phyloP scores from a whole-genome alignment of 2,888 invertebrate genomes.

The Drosophila fungiperda region DNA sequence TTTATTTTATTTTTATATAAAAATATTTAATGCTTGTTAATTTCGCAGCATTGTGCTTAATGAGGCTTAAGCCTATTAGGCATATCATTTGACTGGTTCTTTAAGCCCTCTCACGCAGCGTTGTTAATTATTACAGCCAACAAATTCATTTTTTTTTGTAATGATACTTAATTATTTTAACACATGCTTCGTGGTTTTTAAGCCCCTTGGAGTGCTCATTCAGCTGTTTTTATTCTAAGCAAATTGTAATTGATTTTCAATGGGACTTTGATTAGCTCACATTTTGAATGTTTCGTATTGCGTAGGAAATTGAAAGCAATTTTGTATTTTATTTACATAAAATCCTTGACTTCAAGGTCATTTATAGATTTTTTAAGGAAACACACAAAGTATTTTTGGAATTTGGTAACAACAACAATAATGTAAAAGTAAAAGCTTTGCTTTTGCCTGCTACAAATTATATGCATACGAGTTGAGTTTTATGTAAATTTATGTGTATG shows the following conservation, averaged over 20 bases:
- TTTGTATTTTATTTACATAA: not conserved
- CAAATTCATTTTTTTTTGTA: not conserved
- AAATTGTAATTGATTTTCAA: not conserved
- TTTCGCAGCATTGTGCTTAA: conserved; percentile 8
- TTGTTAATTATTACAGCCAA: conserved; percentile 12
- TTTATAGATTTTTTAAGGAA: conserved; percentile 16
- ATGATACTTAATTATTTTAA: not conserved
- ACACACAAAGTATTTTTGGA: conserved; percentile 15
- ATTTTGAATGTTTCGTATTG: too few species aligned
- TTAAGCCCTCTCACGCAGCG: not conserved
- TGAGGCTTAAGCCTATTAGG: conserved; percentile 8
- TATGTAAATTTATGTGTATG: conserved; percentile 66
- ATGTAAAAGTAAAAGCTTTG: conserved; percentile 49
- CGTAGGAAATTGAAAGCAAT: not conserved
- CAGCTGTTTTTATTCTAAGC: not conserved
- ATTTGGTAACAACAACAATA: not conserved
- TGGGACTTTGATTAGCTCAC: not conserved
- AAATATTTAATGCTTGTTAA: conserved; percentile 32
- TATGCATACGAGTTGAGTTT: conserved; percentile 59
- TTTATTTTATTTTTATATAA: conserved; percentile 16
- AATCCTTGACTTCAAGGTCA: conserved; percentile 1
- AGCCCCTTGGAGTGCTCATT: not conserved
- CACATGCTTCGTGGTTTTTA: not conserved
- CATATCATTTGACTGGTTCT: conserved; percentile 1
- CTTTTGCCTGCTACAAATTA: conserved; percentile 56